Percentiles rank a stretch among this genome's conserved stretches.
Conservation (phyloP, 2,888 invertebrate species). For the Eupithecia pulchellata region DNA sequence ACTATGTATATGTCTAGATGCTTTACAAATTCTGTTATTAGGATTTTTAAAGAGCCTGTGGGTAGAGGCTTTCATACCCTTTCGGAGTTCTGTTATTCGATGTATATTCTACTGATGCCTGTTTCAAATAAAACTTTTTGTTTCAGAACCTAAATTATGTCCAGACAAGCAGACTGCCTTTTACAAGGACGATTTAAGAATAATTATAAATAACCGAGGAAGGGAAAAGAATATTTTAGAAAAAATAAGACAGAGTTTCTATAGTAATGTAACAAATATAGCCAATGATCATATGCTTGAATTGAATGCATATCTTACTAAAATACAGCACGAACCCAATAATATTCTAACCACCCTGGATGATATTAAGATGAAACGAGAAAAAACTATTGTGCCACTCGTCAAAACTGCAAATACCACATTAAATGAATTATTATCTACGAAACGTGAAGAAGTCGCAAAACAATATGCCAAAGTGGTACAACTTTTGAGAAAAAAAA, state of each 20-base stretch:
- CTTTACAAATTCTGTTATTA: not conserved
- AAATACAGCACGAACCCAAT: not conserved
- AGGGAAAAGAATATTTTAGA: not conserved
- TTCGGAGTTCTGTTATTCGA: not conserved
- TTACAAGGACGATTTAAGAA: not conserved
- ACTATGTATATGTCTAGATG: not conserved
- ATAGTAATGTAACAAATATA: not conserved
- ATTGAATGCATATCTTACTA: not conserved
- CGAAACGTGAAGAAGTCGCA: not conserved
- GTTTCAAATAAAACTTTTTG: not conserved
- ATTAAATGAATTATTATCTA: not conserved
- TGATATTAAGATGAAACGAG: not conserved
- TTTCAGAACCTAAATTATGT: not conserved
- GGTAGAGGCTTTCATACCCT: not conserved
- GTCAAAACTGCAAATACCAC: not conserved
- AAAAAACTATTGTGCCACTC: not conserved
- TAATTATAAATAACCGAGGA: not conserved
- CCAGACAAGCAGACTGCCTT: not conserved
- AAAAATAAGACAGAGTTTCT: not conserved
- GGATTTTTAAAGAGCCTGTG: not conserved
- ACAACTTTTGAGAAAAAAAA: not conserved
- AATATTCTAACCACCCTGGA: not conserved
- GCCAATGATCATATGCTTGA: not conserved
- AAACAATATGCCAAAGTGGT: not conserved
- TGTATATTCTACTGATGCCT: not conserved